Conservation (phyloP, 2,113 vertebrate genomes). For the Maccullochella peelii region DNA sequence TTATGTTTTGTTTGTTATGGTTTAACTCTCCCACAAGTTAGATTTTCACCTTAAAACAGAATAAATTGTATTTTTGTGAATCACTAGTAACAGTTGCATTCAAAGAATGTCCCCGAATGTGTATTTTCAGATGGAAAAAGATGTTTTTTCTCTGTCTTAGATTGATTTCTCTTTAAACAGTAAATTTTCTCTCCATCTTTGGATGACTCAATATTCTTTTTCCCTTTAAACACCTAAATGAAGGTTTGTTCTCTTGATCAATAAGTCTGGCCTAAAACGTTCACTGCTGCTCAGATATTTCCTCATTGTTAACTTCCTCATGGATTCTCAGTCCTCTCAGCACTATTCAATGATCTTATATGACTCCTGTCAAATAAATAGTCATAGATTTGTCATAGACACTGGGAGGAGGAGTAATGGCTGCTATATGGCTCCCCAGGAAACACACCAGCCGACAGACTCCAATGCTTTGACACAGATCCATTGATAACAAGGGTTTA, state of each 20-base stretch:
- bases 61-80: not conserved
- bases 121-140: not conserved
- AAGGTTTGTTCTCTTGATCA: slow-evolving; percentile 8
- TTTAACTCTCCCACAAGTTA: not conserved
- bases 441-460: not conserved
- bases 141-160: not conserved
- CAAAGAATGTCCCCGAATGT: not conserved
- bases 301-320: not conserved
- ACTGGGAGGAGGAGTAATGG: slow-evolving; percentile 11
- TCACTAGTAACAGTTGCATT: not conserved
- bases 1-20: not conserved
- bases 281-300: not conserved
- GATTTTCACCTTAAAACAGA: not conserved
- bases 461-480: not conserved
- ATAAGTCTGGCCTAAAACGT: not conserved
- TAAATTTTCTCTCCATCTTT: slow-evolving; percentile 3
- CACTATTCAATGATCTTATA: slow-evolving; percentile 6
- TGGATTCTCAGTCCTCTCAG: not conserved
- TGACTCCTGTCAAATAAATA: slow-evolving; percentile 15
- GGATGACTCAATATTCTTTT: not conserved
- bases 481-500: slow-evolving; percentile 34
- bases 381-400: slow-evolving; percentile 5
- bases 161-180: slow-evolving; percentile 6
- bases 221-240: not conserved
- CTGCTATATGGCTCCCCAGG: not conserved